These are phyloP conservation scores for Todus mexicanus DNA, from an alignment of 2,797 vertebrate species.

Conservation along the genomic window DNA sequence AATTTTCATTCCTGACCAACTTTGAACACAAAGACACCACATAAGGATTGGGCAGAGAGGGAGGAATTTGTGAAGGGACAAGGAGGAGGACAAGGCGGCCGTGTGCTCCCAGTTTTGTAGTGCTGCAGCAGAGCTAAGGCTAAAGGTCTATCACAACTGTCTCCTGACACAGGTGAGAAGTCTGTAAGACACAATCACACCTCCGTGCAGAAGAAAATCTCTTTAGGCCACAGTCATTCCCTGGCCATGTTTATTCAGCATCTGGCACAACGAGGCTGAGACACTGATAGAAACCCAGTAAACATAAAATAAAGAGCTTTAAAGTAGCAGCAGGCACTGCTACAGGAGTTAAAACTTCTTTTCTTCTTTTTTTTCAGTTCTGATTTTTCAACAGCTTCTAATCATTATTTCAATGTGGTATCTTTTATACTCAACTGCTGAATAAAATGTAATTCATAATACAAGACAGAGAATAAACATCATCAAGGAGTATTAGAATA, in stretches of 20 bases:
- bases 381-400: background rate
- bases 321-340: background rate
- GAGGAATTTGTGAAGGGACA: background rate
- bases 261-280: background rate
- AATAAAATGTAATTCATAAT: background rate
- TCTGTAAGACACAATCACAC: background rate
- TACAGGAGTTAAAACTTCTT: background rate
- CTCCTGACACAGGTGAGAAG: background rate
- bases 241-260: background rate
- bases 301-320: background rate
- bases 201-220: background rate
- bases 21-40: background rate
- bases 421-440: background rate
- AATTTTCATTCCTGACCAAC: background rate
- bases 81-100: rapidly evolving
- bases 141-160: background rate
- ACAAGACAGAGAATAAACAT: background rate
- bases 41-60: rapidly evolving
- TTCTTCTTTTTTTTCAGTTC: background rate
- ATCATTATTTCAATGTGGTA: background rate
- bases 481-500: background rate
- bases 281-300: background rate
- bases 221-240: background rate
- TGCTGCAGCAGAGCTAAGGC: background rate
- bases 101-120: background rate